Base-by-base conservation (phyloP, 2,113 vertebrate species). In the Eonycteris spelaea region DNA sequence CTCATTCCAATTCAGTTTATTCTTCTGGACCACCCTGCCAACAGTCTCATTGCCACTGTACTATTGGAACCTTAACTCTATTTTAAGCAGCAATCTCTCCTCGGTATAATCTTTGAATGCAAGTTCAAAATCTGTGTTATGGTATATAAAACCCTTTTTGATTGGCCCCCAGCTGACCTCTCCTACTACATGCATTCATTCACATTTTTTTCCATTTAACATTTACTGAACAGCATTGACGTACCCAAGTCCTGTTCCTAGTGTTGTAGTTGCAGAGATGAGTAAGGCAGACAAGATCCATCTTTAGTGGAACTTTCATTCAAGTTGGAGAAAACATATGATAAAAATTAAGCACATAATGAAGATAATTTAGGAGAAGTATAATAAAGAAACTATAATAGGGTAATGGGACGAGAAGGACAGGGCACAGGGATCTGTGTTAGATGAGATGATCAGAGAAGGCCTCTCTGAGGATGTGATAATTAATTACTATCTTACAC, bases 391-490 rank as follows among this genome's bases (percentile, higher is more conserved):
- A 71, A 65, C 45, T 5, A 24, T 3, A 13, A 28, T 14, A 71
- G 13, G 33, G 14, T 43, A 77, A 86, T 33, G 5, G 7, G 57
- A 28, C 78, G 35, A 55, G 38, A 48, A 38, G 48, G 67, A 10
- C 19, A 38, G 24, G 19, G 59, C 0, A 10, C 26, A 21, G 13
- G 26, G 4, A 8, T 11, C 12, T 48, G 0, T 18, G 28, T 33
- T 40, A n/a, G 38, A 24, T 24, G 7, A 9, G 6, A 13, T 19
- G 30, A 8, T 68, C 30, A 14, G n/a, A 7, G 22, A 86, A 53
- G 43, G 21, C 24, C 7, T 55, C 43, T 30, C 68, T 35, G 26
- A 48, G 12, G 19, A 26, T 38, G 9, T n/a, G 11, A 7, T 59
- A 59, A 59, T 59, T 9, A 57, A 67, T 5, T 33, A 77, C 18